phyloP scores from a whole-genome alignment of 2,888 invertebrate species.

The Parapristionchus giblindavisi region DNA sequence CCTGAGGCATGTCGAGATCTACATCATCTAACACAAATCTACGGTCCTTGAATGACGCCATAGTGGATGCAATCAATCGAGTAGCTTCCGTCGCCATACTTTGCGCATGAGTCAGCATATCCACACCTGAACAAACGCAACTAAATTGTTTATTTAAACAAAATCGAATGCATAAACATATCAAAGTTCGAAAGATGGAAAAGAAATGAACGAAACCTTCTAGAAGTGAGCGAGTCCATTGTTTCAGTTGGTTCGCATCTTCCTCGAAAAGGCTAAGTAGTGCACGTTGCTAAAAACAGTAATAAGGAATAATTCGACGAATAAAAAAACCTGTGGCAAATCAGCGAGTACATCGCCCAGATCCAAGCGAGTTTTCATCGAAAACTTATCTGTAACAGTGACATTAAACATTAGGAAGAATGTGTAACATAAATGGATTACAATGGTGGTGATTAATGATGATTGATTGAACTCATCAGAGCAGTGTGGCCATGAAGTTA shows the following conservation, averaged over 20 bases:
- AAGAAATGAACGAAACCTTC: neutral
- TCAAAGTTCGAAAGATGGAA: neutral
- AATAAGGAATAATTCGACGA: neutral
- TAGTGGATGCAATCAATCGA: neutral
- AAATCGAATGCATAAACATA: neutral
- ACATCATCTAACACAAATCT: constrained; percentile 33
- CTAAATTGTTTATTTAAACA: neutral
- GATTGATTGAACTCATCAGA: too few relatives aligned
- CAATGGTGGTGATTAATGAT: too few relatives aligned
- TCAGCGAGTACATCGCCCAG: constrained; percentile 33
- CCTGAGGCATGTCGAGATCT: constrained; percentile 37
- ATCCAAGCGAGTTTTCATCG: constrained; percentile 35
- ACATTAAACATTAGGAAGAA: too few relatives aligned
- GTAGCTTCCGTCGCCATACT: constrained; percentile 9
- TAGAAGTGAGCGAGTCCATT: constrained; percentile 18
- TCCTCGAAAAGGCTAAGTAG: constrained; percentile 26
- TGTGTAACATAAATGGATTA: too few relatives aligned
- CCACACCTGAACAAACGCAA: neutral
- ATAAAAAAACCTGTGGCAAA: constrained; percentile 26
- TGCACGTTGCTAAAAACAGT: constrained; percentile 30
- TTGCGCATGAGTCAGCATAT: constrained; percentile 12
- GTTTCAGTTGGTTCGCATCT: constrained; percentile 18
- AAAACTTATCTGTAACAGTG: too few relatives aligned
- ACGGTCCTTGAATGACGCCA: constrained; percentile 18
- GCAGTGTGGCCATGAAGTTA: too few relatives aligned